Evolutionary conservation across 1,140 invertebrate genomes (phyloP).

Genomic region (Drosophila truncata): DNA sequence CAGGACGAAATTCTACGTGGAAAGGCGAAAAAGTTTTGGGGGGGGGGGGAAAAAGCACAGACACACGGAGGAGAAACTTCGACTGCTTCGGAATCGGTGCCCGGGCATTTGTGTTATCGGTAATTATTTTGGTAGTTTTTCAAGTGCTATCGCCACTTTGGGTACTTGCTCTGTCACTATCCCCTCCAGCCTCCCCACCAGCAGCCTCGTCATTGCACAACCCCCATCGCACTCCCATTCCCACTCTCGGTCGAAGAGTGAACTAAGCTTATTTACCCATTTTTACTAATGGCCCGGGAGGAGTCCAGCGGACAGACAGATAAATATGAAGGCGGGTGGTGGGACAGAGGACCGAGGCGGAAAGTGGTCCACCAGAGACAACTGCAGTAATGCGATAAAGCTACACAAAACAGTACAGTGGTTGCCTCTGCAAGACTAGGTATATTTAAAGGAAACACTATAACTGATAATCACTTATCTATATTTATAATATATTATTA

Average conservation of each 20-base stretch:
- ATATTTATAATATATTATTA: no score
- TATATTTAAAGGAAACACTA: not conserved
- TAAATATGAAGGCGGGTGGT: conserved; percentile 13
- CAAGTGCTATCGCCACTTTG: conserved; percentile 53
- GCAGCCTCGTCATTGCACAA: not conserved
- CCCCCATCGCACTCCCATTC: not conserved
- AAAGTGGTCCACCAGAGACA: conserved; percentile 17
- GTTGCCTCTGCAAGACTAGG: not conserved
- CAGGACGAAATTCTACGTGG: conserved; percentile 10
- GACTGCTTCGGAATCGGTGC: conserved; percentile 29
- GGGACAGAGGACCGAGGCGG: no score
- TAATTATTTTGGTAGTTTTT: conserved; percentile 78
- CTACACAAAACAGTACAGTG: conserved; percentile 16
- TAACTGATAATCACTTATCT: not conserved
- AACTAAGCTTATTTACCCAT: conserved; percentile 46
- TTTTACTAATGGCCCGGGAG: conserved; percentile 33
- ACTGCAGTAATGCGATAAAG: conserved; percentile 41
- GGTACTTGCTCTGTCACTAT: conserved; percentile 7
- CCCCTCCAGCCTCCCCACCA: not conserved
- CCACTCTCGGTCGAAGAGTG: conserved; percentile 6
- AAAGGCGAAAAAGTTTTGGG: not conserved
- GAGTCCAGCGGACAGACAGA: conserved; percentile 8
- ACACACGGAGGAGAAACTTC: conserved; percentile 20
- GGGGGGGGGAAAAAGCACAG: not conserved
- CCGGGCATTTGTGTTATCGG: conserved; percentile 49